Percentiles rank a stretch among this genome's conserved stretches.
Conservation (phyloP, 2,113 vertebrate genomes). For the Mustelus asterias region DNA sequence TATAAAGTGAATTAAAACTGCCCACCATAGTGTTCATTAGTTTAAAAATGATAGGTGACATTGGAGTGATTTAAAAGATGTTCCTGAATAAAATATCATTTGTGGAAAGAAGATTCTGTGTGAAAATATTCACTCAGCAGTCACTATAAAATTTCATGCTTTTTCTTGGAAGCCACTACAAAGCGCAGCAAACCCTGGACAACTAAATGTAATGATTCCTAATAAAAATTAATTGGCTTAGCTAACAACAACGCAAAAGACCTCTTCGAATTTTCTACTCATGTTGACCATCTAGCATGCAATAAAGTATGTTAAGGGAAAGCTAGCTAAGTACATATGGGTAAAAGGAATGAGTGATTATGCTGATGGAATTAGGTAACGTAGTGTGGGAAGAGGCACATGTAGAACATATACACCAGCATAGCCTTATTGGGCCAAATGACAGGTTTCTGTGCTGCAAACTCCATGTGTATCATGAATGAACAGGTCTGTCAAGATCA, state of each 20-base stretch:
- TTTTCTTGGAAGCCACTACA: conserved; percentile 14
- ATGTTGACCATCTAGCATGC: neutral
- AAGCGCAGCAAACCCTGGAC: neutral
- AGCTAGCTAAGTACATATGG: neutral
- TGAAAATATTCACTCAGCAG: neutral
- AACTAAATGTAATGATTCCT: neutral
- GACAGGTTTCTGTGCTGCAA: neutral
- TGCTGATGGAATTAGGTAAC: neutral
- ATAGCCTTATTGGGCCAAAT: neutral
- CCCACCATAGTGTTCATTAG: neutral
- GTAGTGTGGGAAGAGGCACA: neutral
- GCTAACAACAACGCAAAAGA: neutral
- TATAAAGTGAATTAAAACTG: neutral
- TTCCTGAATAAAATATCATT: conserved; percentile 8
- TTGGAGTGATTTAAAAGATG: neutral
- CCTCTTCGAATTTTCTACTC: neutral
- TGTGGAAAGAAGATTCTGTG: neutral
- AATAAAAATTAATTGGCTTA: conserved; percentile 19
- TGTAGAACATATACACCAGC: neutral
- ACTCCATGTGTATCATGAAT: neutral
- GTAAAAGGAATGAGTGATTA: neutral
- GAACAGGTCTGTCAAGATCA: neutral
- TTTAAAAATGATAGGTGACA: neutral
- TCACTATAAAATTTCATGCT: neutral
- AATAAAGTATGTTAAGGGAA: neutral